Base-by-base conservation (phyloP, 2,113 vertebrate species). In the Entelurus aequoreus region DNA sequence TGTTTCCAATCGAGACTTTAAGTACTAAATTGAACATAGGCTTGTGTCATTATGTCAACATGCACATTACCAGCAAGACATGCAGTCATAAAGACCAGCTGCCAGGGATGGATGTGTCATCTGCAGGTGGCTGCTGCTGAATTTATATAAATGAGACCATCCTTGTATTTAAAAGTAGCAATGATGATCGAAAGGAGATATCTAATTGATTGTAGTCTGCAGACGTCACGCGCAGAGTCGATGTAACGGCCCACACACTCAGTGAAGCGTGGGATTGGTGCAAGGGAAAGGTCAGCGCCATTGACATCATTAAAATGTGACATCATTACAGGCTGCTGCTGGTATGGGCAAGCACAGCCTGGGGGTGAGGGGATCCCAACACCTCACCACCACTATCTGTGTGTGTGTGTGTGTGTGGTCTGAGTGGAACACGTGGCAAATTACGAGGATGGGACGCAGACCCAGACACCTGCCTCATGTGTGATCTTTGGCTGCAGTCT, bases 281-380 rank as follows among this genome's bases (percentile, higher is more conserved):
- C 65, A 12, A 77, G 75, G 71, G 76, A 81, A 82, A 84, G 86
- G 83, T 87, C 83, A 80, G 60, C 5, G 2, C 5, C 38, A 60
- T 80, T 86, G 85, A 88, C 81, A 87, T 86, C 86, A 85, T 86
- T 85, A 81, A 81, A 86, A 76, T 73, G 80, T 85, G 80, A 82
- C 84, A 86, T 84, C 79, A 84, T 79, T 78, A 75, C 79, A 85
- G 76, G 76, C 60, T 78, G 72, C 77, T 76, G 76, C 78, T 83
- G 65, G 56, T 76, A 49, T 65, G 74, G 65, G 63, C 75, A 70
- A 84, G 63, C 54, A 49, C 1, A 16, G 71, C 81, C 75, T 69
- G 49, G 67, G 79, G 83, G 78, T 9, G 9, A 6, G 66, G 79
- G 52, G 78, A 76, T 68, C 75, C 79, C 65, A 66, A 58, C 59